Evolutionary conservation across 2,113 vertebrate genomes (phyloP), one percentile per base, ranked within the genome.

Genomic region (Syngnathus scovelli): DNA sequence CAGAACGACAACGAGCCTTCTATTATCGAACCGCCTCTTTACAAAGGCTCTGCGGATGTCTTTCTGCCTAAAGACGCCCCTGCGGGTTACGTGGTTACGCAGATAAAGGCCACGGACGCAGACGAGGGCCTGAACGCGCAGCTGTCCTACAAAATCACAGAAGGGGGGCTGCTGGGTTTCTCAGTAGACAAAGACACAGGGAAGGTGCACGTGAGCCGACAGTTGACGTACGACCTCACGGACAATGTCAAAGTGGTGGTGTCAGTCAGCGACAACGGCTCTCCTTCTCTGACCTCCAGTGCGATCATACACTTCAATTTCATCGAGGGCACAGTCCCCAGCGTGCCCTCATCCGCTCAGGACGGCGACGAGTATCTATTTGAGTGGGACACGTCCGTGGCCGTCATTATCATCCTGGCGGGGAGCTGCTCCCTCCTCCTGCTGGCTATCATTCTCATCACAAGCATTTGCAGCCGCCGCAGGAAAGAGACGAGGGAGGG

Each of bases 391-490:
- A 90, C 91, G 68, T 95, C 95, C 58, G 83, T 96, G 38, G 94
- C 96, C 0, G 93, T 98, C 37, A 98, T 98, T 85, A 90, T 96
- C 0, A 87, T 96, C 71, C 86, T 98, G 79, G 95, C 95, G 0
- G 95, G 95, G 64, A 96, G 94, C 87, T 97, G 94, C 88, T 95
- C 95, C 11, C 89, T 98, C 69, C 93, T 98, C 19, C 90, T 98
- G 70, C 90, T 94, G 71, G 95, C 95, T 68, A 98, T 96, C 81
- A 91, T 98, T 88, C 92, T 95, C 75, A 96, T 96, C 0, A 95
- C 94, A 70, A 96, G 95, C 79, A 94, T 95, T 69, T 98, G 96
- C 88, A 94, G 93, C 86, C 92, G 88, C 44, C 90, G 92, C 71
- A 96, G 91, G 82, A 94, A 92, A 71, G 92, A 93, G 76, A 93